These are phyloP conservation scores for Andrena flavipes DNA, from an alignment of 2,888 invertebrate genomes.

Conservation along the genomic window DNA sequence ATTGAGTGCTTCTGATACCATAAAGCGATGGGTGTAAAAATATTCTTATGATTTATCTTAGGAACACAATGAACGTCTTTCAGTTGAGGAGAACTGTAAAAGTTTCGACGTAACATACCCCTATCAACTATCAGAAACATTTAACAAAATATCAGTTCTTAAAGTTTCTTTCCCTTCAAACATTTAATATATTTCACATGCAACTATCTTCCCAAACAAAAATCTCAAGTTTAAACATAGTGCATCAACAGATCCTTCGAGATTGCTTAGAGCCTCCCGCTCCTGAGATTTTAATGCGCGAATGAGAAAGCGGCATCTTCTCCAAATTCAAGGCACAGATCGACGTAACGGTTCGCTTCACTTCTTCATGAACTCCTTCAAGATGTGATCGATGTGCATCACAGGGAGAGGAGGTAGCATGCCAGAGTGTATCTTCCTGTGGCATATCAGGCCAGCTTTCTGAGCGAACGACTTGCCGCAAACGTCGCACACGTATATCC, in stretches of 20 bases:
- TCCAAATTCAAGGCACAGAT: background rate
- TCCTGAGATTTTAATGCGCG: background rate
- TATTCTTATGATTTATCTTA: background rate
- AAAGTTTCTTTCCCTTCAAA: background rate
- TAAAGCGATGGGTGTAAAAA: background rate
- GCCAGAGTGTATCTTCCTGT: slow-evolving; percentile 73
- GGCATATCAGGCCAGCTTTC: slow-evolving; percentile 71
- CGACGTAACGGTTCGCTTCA: background rate
- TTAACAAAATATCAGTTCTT: background rate
- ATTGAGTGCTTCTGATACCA: background rate
- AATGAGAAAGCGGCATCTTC: background rate
- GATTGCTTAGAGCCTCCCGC: background rate
- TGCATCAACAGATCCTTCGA: background rate
- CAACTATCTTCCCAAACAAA: background rate
- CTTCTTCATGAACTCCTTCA: slow-evolving; percentile 66
- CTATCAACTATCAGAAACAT: background rate
- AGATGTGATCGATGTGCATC: slow-evolving; percentile 70
- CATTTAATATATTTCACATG: background rate
- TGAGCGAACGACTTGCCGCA: slow-evolving; percentile 72
- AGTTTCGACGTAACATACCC: background rate
- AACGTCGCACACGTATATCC: slow-evolving; percentile 70
- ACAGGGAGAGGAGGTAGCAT: slow-evolving; percentile 65
- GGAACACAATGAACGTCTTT: background rate
- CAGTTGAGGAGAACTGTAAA: background rate
- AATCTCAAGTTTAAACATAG: background rate